phyloP scores from a whole-genome alignment of 2,113 vertebrate species.

The Indicator indicator region DNA sequence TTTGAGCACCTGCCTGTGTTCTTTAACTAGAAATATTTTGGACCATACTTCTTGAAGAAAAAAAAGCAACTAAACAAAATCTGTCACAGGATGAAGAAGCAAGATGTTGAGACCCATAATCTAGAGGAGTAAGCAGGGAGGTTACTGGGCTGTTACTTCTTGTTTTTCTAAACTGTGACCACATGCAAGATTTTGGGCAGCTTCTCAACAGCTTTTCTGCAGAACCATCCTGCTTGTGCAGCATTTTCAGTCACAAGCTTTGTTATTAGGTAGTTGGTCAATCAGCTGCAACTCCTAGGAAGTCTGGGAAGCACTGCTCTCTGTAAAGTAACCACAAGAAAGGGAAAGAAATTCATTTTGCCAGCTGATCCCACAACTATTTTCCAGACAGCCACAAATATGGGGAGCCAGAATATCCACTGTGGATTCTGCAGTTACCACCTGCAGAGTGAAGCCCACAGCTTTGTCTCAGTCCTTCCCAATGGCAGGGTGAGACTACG shows the following conservation, averaged over 20 bases:
- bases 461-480: neutral
- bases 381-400: neutral
- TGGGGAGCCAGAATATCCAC: neutral
- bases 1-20: neutral
- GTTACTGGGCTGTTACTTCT: neutral
- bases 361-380: neutral
- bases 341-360: neutral
- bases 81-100: neutral
- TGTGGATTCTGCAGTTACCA: fast-evolving
- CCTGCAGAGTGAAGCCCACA: neutral
- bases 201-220: neutral
- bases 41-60: neutral
- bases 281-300: neutral
- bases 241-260: neutral
- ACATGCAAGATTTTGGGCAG: neutral
- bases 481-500: neutral
- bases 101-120: neutral
- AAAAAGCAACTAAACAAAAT: neutral
- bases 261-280: neutral
- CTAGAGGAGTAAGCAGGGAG: neutral
- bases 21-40: neutral
- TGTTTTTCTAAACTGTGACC: neutral
- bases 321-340: neutral
- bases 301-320: neutral
- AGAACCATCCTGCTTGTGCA: neutral